Conservation (phyloP, 2,797 vertebrate genomes). For the Threskiornis aethiopicus region DNA sequence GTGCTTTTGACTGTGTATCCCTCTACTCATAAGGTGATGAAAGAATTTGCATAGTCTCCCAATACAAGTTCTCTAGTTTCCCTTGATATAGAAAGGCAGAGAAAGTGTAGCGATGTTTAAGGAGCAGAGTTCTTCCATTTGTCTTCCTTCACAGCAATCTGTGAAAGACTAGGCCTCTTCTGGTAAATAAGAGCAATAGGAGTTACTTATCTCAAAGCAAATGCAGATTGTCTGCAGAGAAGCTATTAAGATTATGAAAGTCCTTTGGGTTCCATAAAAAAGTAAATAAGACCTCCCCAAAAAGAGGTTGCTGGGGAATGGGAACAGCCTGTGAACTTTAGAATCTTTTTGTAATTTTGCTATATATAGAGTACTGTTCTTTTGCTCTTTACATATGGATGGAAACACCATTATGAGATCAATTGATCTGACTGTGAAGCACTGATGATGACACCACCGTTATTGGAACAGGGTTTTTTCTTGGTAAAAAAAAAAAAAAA, state of each 20-base stretch:
- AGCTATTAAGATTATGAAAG: not conserved
- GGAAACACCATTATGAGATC: not conserved
- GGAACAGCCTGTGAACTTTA: not conserved
- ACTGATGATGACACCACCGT: not conserved
- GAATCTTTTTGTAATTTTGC: not conserved
- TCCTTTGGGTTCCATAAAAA: not conserved
- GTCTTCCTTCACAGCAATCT: not conserved
- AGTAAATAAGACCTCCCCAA: not conserved
- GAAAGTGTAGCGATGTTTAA: not conserved
- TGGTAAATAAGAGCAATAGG: not conserved
- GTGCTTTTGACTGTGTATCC: not conserved
- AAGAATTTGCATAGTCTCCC: not conserved
- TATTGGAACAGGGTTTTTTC: not conserved
- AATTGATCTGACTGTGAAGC: not conserved
- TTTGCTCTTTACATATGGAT: not conserved
- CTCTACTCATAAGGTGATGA: not conserved
- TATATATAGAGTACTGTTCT: not conserved
- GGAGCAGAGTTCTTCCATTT: not conserved
- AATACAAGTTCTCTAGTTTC: not conserved
- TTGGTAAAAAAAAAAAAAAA: not conserved
- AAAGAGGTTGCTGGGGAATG: not conserved
- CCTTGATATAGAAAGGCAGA: not conserved
- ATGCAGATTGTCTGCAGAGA: not conserved
- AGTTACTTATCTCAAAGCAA: not conserved
- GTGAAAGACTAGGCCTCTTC: not conserved